phyloP scores from a whole-genome alignment of 2,113 vertebrate species.

The Paedocypris sp. region DNA sequence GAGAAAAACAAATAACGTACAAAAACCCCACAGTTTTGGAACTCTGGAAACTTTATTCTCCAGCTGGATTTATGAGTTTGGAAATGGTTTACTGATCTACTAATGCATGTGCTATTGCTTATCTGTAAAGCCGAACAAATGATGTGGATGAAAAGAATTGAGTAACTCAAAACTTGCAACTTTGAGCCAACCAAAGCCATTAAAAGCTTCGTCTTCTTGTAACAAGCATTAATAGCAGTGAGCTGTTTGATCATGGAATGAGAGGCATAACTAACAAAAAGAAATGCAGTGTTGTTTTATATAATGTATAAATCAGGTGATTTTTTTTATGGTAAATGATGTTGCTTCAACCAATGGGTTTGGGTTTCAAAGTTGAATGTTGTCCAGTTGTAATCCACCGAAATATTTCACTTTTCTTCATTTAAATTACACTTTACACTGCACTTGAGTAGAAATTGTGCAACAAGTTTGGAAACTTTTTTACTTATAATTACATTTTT shows the following conservation, averaged over 20 bases:
- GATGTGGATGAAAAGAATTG: neutral
- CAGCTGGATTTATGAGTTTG: slow-evolving; percentile 8
- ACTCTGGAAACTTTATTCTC: slow-evolving; percentile 3
- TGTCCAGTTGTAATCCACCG: no score
- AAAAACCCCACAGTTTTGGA: neutral
- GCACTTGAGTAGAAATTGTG: no score
- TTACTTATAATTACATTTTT: no score
- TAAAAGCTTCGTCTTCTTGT: slow-evolving; percentile 2
- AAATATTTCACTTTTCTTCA: no score
- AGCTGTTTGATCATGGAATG: neutral
- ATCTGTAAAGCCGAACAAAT: slow-evolving; percentile 19
- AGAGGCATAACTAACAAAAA: neutral
- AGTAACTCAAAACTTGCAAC: neutral
- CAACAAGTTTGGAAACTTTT: no score
- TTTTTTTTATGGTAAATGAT: no score
- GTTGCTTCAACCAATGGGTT: neutral
- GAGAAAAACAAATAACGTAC: neutral
- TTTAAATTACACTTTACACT: no score
- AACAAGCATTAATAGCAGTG: slow-evolving; percentile 2
- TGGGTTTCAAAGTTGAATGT: no score
- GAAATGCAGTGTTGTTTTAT: neutral
- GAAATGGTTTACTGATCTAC: slow-evolving; percentile 9
- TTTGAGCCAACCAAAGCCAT: slow-evolving; percentile 21
- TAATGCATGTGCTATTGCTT: slow-evolving; percentile 23
- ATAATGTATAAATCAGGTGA: no score